Percentiles rank a stretch among this genome's conserved stretches.
phyloP scores from a whole-genome alignment of 2,113 vertebrate genomes.

The Brevimyrus niger region DNA sequence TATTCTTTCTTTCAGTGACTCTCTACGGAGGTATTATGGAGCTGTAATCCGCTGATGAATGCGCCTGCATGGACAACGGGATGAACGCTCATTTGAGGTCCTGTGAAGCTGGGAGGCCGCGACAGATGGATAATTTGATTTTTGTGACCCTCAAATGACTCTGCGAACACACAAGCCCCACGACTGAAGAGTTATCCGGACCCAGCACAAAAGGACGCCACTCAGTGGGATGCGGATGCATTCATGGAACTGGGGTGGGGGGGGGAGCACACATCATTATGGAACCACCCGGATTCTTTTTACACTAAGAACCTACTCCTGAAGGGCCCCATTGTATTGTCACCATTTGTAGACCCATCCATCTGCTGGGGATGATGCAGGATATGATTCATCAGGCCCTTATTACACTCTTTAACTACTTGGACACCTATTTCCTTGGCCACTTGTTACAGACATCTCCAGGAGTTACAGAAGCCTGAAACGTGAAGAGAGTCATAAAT shows the following conservation, averaged over 20 bases:
- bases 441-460: not conserved
- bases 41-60: not conserved
- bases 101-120: not conserved
- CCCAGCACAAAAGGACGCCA: not conserved
- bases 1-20: not conserved
- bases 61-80: not conserved
- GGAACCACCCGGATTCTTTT: not conserved
- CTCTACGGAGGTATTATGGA: not conserved
- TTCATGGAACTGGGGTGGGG: not conserved
- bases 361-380: not conserved
- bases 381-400: not conserved
- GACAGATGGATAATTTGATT: slow-evolving; percentile 3
- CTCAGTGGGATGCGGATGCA: not conserved
- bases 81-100: not conserved
- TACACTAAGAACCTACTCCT: not conserved
- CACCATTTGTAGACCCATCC: not conserved
- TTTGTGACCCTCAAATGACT: not conserved
- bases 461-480: not conserved
- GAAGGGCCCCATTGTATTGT: not conserved
- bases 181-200: not conserved
- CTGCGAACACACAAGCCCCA: not conserved
- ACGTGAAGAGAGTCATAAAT: not conserved
- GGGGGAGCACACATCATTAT: not conserved
- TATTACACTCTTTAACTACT: not conserved
- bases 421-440: not conserved